These are phyloP conservation scores for Ictidomys tridecemlineatus DNA, from an alignment of 2,113 vertebrate species.

Conservation along the genomic window DNA sequence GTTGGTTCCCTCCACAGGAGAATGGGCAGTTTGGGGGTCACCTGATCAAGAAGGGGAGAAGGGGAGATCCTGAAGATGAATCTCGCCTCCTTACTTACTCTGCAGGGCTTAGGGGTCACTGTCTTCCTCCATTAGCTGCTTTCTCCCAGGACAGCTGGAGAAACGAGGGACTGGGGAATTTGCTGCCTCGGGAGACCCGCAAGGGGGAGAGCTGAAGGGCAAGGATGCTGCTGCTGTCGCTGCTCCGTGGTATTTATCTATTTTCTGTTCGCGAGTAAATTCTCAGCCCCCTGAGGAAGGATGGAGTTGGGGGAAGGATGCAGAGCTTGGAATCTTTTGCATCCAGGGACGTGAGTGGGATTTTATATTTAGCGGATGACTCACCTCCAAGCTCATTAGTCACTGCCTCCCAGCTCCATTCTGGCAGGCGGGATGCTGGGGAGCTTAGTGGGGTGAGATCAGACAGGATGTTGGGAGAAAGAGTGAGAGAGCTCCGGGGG, in stretches of 20 bases:
- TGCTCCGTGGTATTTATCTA: background rate
- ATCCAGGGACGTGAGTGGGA: constrained; percentile 66
- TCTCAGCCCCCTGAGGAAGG: background rate
- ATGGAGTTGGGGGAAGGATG: constrained; percentile 26
- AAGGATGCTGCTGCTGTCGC: fast-evolving
- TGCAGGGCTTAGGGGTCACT: fast-evolving
- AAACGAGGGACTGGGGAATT: background rate
- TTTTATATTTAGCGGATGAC: constrained; percentile 83
- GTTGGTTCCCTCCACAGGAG: background rate
- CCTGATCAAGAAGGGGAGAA: background rate
- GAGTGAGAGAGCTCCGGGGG: background rate
- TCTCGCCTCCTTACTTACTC: background rate
- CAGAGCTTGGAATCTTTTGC: background rate
- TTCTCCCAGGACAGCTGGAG: background rate
- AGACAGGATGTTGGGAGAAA: constrained; percentile 45
- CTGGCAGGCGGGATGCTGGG: constrained; percentile 64
- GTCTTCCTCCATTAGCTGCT: no score
- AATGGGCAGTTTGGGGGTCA: background rate
- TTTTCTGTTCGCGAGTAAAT: constrained; percentile 9
- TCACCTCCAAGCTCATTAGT: constrained; percentile 76
- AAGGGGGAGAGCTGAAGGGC: background rate
- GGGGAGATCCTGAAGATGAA: background rate
- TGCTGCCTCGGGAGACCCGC: fast-evolving
- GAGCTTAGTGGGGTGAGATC: constrained; percentile 54
- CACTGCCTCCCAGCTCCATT: constrained; percentile 63